Conservation (phyloP, 2,888 invertebrate species). For the Melinaea menophilus region DNA sequence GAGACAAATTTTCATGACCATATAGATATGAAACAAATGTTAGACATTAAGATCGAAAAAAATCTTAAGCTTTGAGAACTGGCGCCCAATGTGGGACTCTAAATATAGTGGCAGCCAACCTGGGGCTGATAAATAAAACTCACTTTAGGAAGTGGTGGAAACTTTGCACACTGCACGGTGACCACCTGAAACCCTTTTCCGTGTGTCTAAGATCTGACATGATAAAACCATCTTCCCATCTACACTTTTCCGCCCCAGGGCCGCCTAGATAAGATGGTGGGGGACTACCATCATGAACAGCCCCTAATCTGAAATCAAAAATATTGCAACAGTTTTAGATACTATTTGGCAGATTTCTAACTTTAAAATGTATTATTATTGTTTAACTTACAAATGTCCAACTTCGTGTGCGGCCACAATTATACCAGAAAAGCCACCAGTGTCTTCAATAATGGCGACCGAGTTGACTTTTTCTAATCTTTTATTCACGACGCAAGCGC, state of each 20-base stretch:
- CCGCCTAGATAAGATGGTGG: conserved; percentile 96
- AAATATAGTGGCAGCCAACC: conserved; percentile 3
- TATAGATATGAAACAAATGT: no score
- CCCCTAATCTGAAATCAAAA: conserved; percentile 83
- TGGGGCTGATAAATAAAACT: conserved; percentile 46
- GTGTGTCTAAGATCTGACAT: conserved; percentile 97
- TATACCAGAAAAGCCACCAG: conserved; percentile 96
- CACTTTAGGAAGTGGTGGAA: conserved; percentile 97
- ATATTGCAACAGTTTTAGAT: neutral
- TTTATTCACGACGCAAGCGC: conserved; percentile 97
- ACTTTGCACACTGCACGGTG: conserved; percentile 93
- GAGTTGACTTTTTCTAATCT: conserved; percentile 96
- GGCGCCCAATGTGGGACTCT: neutral
- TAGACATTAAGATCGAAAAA: no score
- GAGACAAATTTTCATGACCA: no score
- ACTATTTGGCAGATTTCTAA: no score
- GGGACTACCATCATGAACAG: conserved; percentile 97
- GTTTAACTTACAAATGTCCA: conserved; percentile 90
- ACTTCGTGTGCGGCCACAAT: conserved; percentile 98
- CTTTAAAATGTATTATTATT: no score
- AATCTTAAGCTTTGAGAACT: no score
- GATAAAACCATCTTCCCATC: conserved; percentile 97
- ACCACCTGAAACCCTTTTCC: conserved; percentile 96
- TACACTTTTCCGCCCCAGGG: conserved; percentile 95
- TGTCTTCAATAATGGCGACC: conserved; percentile 97